Percentiles rank a stretch among this genome's conserved stretches.
phyloP scores from a whole-genome alignment of 2,888 invertebrate species.

The Onthophagus sagittarius region DNA sequence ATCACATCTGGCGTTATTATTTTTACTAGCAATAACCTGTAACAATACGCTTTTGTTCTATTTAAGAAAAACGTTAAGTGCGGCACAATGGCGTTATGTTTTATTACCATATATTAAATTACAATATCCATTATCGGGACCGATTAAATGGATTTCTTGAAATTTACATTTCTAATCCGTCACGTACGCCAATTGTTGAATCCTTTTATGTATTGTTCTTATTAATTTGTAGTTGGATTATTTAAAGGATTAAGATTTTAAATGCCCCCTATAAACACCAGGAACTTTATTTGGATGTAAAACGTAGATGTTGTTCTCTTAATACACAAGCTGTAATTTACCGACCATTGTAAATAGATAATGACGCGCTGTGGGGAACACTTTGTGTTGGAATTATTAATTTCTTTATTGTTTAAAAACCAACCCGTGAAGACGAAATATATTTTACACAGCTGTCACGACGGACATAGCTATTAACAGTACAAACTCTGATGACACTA shows the following conservation, averaged over 20 bases:
- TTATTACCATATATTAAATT: slow-evolving; percentile 26
- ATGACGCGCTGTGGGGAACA: background rate
- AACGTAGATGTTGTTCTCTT: background rate
- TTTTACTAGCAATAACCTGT: slow-evolving; percentile 25
- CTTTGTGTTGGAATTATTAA: background rate
- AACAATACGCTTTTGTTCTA: slow-evolving; percentile 26
- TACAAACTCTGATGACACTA: background rate
- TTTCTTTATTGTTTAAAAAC: background rate
- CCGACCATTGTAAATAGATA: background rate
- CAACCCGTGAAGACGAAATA: background rate
- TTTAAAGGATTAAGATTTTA: background rate
- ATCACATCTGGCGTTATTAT: slow-evolving; percentile 12
- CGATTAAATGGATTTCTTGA: background rate
- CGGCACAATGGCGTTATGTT: slow-evolving; percentile 22
- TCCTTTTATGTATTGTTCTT: background rate
- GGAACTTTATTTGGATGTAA: background rate
- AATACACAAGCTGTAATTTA: background rate
- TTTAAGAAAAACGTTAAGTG: slow-evolving; percentile 19
- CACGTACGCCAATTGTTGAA: background rate
- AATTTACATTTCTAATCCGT: background rate
- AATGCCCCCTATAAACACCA: background rate
- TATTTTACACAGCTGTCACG: background rate
- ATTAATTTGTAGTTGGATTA: background rate
- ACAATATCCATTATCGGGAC: slow-evolving; percentile 19
- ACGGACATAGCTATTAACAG: background rate